Conservation (phyloP, 2,113 vertebrate species). For the Perca fluviatilis region DNA sequence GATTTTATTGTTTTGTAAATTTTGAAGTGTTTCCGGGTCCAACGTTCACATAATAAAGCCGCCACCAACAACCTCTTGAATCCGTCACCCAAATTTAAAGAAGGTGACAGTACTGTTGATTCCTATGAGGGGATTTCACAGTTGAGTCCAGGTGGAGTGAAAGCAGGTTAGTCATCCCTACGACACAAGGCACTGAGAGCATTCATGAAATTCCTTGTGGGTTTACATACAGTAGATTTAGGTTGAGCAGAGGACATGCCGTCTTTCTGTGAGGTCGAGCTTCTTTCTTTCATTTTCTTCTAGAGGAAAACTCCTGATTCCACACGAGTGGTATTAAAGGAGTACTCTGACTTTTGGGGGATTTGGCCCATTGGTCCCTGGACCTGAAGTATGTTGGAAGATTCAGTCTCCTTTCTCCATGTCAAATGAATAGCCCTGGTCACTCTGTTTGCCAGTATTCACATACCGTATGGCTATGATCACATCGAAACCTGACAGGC, state of each 20-base stretch:
- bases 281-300: neutral
- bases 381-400: neutral
- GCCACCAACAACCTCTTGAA: constrained; percentile 9
- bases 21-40: neutral
- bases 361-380: neutral
- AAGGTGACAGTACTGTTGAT: neutral
- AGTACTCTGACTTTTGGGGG: neutral
- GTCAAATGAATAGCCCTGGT: neutral
- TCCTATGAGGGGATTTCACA: constrained; percentile 51
- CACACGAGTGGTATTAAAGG: neutral
- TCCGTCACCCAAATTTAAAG: constrained; percentile 24
- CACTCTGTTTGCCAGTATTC: too few species aligned
- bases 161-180: constrained; percentile 55
- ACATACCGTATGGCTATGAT: neutral
- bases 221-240: constrained; percentile 45
- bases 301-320: neutral
- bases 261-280: neutral
- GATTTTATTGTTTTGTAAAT: neutral
- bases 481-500: neutral
- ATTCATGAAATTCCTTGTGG: constrained; percentile 50
- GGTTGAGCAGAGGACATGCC: constrained; percentile 12
- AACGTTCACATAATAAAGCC: neutral
- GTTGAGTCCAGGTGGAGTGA: constrained; percentile 36
- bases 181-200: constrained; percentile 44
- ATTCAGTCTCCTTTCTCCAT: neutral